Evolutionary conservation across 2,888 invertebrate species (phyloP), one percentile per base, ranked within the genome.

Genomic region (Eupithecia pulchellata): DNA sequence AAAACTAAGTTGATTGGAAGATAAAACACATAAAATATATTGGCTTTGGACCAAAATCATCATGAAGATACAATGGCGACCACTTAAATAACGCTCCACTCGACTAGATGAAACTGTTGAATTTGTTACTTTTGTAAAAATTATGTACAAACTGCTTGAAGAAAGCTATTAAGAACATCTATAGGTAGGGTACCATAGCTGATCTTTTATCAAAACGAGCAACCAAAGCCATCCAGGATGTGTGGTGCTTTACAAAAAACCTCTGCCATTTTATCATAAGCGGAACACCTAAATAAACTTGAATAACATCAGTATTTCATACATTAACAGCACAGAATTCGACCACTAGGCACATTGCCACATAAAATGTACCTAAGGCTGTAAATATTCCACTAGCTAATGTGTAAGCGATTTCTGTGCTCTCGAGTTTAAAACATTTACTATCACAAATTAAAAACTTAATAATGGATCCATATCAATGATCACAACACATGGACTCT

Each of bases 401-500:
- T n/a, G n/a, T 42, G 47, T 47, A 20, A n/a, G 20, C 42, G n/a
- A 20, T 20, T 47, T 47, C 47, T 47, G 47, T 20, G 47, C 20
- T 20, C 20, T 20, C 2, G 9, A 47, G 47, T n/a, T 9, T 20
- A 20, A 20, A 47, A 47, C 20, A 47, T 47, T 69, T 55, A 61
- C 34, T 73, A 73, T 73, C 73, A 73, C 64, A 73, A 73, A 72
- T 64, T 32, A 69, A 72, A 74, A 68, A 74, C 69, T 6, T 39
- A 39, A 65, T 68, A 71, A 70, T 60, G 69, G 66, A 74, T 70
- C 65, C 65, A 65, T 62, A 64, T 47, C 52, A 68, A 75, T 69
- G 72, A 76, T 76, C 72, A 74, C 69, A 71, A 75, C 72, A 77
- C 66, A 73, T 57, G 63, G 66, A 75, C 72, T 70, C 72, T 69